These are phyloP conservation scores for Lissocephala sabroskyi DNA, from an alignment of 2,888 invertebrate species.

Conservation along the genomic window DNA sequence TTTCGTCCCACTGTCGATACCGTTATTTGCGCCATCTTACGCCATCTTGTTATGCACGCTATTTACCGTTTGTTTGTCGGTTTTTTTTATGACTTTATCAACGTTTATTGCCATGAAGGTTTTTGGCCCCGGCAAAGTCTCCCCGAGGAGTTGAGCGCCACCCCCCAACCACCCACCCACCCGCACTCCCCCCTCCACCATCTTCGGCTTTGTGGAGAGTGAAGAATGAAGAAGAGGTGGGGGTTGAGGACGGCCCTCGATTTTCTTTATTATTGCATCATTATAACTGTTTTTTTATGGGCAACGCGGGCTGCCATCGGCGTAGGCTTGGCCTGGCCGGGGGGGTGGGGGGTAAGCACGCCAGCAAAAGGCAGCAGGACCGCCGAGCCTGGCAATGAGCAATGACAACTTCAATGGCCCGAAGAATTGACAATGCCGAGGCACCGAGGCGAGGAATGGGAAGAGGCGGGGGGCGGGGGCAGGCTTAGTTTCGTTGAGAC, in stretches of 20 bases:
- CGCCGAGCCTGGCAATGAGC: background rate
- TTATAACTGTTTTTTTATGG: slow-evolving; percentile 40
- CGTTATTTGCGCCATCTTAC: no score
- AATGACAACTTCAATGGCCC: background rate
- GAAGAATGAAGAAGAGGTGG: no score
- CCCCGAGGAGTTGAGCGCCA: slow-evolving; percentile 33
- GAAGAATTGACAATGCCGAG: slow-evolving; percentile 25
- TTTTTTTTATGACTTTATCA: slow-evolving; percentile 49
- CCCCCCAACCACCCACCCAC: no score
- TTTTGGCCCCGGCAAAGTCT: slow-evolving; percentile 3
- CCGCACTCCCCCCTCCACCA: no score
- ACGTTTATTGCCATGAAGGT: slow-evolving; percentile 40
- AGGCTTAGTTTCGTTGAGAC: no score
- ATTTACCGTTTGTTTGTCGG: slow-evolving; percentile 9
- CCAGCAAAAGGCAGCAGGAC: background rate
- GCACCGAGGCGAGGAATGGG: slow-evolving; percentile 8
- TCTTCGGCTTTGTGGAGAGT: no score
- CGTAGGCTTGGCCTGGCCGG: background rate
- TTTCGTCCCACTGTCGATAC: no score
- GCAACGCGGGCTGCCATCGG: no score
- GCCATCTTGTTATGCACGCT: background rate
- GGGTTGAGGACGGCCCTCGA: no score
- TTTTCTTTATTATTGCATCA: slow-evolving; percentile 57
- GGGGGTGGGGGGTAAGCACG: background rate
- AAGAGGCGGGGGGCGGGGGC: no score